Evolutionary conservation across 2,888 invertebrate genomes (phyloP).

Genomic region (Itoplectis maculator): DNA sequence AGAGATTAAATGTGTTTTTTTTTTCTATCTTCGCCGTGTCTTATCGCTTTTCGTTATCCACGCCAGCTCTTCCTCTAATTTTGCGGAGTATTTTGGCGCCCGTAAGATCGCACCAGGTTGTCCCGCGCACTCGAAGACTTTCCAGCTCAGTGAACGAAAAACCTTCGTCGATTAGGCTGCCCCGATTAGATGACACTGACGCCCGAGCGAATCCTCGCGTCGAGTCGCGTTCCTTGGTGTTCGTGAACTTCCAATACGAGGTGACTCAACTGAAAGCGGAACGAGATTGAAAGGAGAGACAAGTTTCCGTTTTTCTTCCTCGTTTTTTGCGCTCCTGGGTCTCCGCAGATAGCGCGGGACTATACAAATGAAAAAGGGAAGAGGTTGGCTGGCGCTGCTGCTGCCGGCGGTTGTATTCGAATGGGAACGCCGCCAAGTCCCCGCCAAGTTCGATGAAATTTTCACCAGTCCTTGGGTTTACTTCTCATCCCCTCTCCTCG

Average conservation of each 20-base stretch:
- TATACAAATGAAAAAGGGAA: conserved; percentile 14
- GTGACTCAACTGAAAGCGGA: conserved; percentile 22
- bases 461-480: conserved; percentile 40
- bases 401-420: conserved; percentile 35
- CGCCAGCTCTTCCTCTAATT: background rate
- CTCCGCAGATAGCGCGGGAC: background rate
- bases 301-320: background rate
- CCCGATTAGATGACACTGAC: conserved; percentile 22
- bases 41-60: background rate
- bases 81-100: background rate
- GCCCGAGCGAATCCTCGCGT: conserved; percentile 2
- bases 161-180: conserved; percentile 24
- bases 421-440: conserved; percentile 56
- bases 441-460: conserved; percentile 56
- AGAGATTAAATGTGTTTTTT: conserved; percentile 51
- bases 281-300: background rate
- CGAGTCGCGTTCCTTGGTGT: background rate
- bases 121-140: background rate
- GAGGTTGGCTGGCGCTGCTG: conserved; percentile 14
- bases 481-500: background rate
- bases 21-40: conserved; percentile 9
- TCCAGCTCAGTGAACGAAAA: conserved; percentile 14
- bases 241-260: conserved; percentile 28
- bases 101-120: background rate
- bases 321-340: conserved; percentile 12